Evolutionary conservation across 1,140 invertebrate species (phyloP), one percentile per base, ranked within the genome.

Genomic region (Leptonema lineaticorne): DNA sequence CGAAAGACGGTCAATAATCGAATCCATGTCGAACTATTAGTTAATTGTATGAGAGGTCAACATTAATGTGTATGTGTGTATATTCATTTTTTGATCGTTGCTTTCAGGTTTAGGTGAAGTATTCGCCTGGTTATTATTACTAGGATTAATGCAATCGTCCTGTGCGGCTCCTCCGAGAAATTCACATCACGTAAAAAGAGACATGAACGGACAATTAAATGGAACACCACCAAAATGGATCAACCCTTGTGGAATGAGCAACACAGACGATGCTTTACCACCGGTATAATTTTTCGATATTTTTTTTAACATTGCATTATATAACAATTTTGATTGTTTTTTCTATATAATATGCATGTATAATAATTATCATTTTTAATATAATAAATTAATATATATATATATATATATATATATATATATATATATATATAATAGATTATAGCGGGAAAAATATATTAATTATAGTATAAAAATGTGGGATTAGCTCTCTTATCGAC

Each of bases 181-280:
- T 33, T 9, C 26, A n/a, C 6, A 20, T 29, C 24, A 27, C 16
- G 11, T 1, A 9, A 64, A 27, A 27, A 63, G 14, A 20, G 45
- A 50, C 60, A 48, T 59, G 57, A 37, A 59, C 26, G 30, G 57
- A 1, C 5, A 53, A 22, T 2, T 22, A 9, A 20, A 18, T 33
- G 28, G 57, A 59, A 18, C 46, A 8, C 8, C 3, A 6, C 78
- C 78, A 46, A 82, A 81, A 30, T 86, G 85, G 85, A 74, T 81
- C 29, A 84, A 85, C 68, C 84, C 84, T 0, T 86, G 84, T 64
- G 83, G 83, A 4, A 73, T 81, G 5, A 75, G 76, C 0, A 69
- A 74, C 18, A 78, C 76, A 18, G 78, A 79, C 22, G 75, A 78
- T 56, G 73, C 74, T 27, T 48, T 60, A 50, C 60, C 68, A 26